Base-by-base conservation (phyloP, 2,888 invertebrate species). In the Ophion ventricosus region DNA sequence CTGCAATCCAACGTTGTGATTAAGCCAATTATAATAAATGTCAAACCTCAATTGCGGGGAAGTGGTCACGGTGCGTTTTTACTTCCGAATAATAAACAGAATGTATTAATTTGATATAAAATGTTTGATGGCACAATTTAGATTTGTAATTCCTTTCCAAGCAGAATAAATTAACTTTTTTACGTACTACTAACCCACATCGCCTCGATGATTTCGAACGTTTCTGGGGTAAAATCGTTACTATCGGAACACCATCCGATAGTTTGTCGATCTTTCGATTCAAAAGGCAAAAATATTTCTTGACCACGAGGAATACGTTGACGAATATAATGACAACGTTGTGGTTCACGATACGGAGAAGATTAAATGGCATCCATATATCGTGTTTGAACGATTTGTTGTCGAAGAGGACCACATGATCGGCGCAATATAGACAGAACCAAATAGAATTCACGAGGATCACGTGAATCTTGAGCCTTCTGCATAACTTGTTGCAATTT, bases 351-450 rank as follows among this genome's bases (percentile, higher is more conserved):
- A 79, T 14, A 2, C 82, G 82, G 11, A 76, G 72, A 2, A 82
- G n/a, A 79, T 79, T 72, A 29, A 84, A 84, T 0, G 84, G 79
- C 43, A 84, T 7, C 84, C 84, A 84, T 54, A 84, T 26, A 1
- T 70, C 43, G 20, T 26, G 35, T 2, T 35, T 49, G 64, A 73
- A 76, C 0, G 4, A 14, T 17, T 43, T 1, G 1, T 20, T 59
- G 3, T 56, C 25, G 56, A 14, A 25, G 7, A 82, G 54, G 17
- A 82, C 23, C 5, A 56, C n/a, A 43, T 79, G 78, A 72, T 84
- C 72, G 43, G 54, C n/a, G 8, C 20, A 10, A 57, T 35, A 84
- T 5, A 84, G 75, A 10, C 26, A 5, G 17, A 67, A 20, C 84
- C 82, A 84, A n/a, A 69, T 17, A 1, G 43, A 1, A 67, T 84